phyloP scores from a whole-genome alignment of 2,797 vertebrate genomes.

The Tympanoctomys barrerae region DNA sequence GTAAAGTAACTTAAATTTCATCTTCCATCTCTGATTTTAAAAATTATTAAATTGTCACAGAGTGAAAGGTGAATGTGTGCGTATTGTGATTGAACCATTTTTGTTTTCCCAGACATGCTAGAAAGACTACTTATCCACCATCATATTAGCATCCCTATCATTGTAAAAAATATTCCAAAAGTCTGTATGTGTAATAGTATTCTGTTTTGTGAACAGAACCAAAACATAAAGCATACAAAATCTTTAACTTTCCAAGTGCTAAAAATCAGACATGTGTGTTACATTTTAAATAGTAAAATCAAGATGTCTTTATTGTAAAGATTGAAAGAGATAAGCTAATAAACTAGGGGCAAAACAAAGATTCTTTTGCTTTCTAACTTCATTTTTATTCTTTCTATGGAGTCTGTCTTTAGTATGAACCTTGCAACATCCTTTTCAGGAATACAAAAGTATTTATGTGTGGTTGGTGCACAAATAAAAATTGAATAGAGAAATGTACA shows the following conservation, averaged over 20 bases:
- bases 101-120: background rate
- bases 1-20: conserved; percentile 9
- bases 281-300: background rate
- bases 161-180: conserved; percentile 5
- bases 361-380: conserved; percentile 28
- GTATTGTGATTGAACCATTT: background rate
- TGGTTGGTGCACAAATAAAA: background rate
- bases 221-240: background rate
- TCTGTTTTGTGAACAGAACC: background rate
- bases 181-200: background rate
- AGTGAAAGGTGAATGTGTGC: background rate
- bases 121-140: background rate
- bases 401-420: conserved; percentile 17
- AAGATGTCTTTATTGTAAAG: background rate
- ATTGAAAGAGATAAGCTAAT: background rate
- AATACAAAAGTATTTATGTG: background rate
- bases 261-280: background rate
- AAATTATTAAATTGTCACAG: background rate
- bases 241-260: background rate
- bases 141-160: background rate
- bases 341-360: conserved; percentile 24
- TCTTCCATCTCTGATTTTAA: conserved; percentile 27
- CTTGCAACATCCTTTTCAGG: background rate
- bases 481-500: background rate
- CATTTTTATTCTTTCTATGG: conserved; percentile 47